Conservation (phyloP, 2,797 vertebrate species). For the Neostethus bicornis region DNA sequence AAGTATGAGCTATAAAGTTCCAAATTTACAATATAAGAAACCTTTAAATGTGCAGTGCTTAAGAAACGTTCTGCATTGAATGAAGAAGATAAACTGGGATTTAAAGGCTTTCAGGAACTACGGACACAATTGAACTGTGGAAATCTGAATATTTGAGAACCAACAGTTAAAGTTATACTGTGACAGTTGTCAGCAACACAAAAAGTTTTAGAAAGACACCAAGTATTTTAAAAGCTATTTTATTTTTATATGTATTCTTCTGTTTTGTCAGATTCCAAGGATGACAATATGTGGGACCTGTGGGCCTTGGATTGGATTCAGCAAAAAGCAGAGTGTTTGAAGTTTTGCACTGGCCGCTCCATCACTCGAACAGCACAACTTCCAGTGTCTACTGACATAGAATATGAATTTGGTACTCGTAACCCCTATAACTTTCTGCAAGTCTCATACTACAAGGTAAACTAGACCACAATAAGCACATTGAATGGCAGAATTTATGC, state of each 20-base stretch:
- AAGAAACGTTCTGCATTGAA: too few relatives aligned
- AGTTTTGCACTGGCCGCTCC: constrained; percentile 79
- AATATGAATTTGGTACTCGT: constrained; percentile 85
- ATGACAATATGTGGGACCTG: constrained; percentile 72
- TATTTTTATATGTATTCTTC: neutral
- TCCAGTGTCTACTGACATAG: constrained; percentile 83
- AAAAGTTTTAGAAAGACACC: neutral
- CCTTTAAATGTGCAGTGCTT: too few relatives aligned
- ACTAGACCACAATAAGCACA: neutral
- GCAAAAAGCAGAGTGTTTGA: constrained; percentile 87
- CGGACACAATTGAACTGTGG: too few relatives aligned
- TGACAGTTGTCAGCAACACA: too few relatives aligned
- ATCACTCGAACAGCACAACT: constrained; percentile 79
- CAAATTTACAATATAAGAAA: too few relatives aligned
- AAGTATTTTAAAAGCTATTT: neutral
- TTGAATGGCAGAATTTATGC: too few relatives aligned
- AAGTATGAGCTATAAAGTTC: too few relatives aligned
- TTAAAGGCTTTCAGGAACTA: too few relatives aligned
- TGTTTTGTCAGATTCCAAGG: constrained; percentile 64
- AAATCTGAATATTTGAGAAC: too few relatives aligned
- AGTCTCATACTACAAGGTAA: constrained; percentile 93
- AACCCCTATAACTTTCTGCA: constrained; percentile 97
- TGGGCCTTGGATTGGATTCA: constrained; percentile 83
- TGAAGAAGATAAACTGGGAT: too few relatives aligned
- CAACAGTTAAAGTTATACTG: too few relatives aligned